Base-by-base conservation (phyloP, 2,797 vertebrate species). In the Chaunax sp. region DNA sequence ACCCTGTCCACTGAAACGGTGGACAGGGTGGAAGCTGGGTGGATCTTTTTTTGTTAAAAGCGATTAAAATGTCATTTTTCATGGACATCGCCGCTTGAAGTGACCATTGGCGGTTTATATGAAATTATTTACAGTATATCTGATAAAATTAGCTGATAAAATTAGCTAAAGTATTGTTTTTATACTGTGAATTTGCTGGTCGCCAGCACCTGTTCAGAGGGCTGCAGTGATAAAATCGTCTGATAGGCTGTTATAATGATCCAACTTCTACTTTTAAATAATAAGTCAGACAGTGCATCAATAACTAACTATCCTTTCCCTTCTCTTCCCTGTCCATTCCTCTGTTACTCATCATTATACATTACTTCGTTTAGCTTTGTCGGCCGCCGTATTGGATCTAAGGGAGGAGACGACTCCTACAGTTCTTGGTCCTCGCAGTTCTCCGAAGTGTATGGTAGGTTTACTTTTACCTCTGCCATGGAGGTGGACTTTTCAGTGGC, bases 311-410 rank as follows among this genome's bases (percentile, higher is more conserved):
- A 13, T 64, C 18, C 13, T 49, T 33, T 30, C 2, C 1, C 22
- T 30, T 5, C 58, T 57, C 16, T 72, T 47, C 16, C 10, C 12
- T 43, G 11, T 67, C 37, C 22, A 35, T 25, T 66, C 52, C 38
- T 23, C 50, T 59, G 22, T 23, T 51, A 16, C 53, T 57, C 47
- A 33, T 55, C 30, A 22, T 47, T 53, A 14, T 50, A 23, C 38
- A 5, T 75, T 53, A 77, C 81, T 40, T 7, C 38, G 43, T 72
- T 58, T 40, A 87, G 82, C 64, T 55, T 46, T 83, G 45, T 78
- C 13, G 18, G 46, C 49, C 35, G 51, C 64, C 25, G 18, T 75
- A 37, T 43, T 38, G 18, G 53, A 74, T 67, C 26, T 81, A 26
- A 59, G 18, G 3, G 19, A 30, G 3, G 22, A 59, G 16, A 1